Evolutionary conservation across 2,797 vertebrate species (phyloP).

Genomic region (Gephyroberyx darwinii): DNA sequence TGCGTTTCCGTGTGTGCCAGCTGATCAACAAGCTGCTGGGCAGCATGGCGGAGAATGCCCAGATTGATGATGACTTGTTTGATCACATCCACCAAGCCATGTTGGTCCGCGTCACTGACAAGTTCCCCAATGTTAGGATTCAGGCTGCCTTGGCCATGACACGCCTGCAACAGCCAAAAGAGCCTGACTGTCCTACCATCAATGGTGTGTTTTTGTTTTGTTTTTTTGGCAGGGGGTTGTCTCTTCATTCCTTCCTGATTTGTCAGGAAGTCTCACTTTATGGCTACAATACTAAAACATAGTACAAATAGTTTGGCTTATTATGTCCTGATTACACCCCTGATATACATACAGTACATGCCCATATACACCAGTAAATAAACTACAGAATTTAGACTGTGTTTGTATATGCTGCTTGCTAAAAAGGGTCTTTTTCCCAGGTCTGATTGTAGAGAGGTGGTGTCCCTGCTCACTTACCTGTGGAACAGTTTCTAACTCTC

Average conservation of each 20-base stretch:
- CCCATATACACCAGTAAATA: background rate
- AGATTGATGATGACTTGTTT: conserved; percentile 94
- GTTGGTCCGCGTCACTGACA: conserved; percentile 92
- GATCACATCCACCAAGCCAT: conserved; percentile 93
- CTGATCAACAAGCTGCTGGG: conserved; percentile 94
- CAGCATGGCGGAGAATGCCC: conserved; percentile 93
- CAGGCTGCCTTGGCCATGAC: conserved; percentile 94
- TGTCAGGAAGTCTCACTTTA: no score
- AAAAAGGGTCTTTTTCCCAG: no score
- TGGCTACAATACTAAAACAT: background rate
- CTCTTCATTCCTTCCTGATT: background rate
- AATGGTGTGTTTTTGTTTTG: conserved; percentile 82
- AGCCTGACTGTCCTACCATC: conserved; percentile 90
- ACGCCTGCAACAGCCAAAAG: conserved; percentile 92
- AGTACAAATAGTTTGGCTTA: background rate
- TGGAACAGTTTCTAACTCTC: no score
- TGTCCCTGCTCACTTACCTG: no score
- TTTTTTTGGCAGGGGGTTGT: background rate
- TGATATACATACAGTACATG: background rate
- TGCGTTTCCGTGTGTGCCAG: conserved; percentile 93
- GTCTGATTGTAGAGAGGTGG: no score
- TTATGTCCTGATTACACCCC: no score
- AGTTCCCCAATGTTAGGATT: conserved; percentile 94
- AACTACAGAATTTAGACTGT: no score
- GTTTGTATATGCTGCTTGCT: no score